Base-by-base conservation (phyloP, 2,888 invertebrate species). In the Andrena marginata region DNA sequence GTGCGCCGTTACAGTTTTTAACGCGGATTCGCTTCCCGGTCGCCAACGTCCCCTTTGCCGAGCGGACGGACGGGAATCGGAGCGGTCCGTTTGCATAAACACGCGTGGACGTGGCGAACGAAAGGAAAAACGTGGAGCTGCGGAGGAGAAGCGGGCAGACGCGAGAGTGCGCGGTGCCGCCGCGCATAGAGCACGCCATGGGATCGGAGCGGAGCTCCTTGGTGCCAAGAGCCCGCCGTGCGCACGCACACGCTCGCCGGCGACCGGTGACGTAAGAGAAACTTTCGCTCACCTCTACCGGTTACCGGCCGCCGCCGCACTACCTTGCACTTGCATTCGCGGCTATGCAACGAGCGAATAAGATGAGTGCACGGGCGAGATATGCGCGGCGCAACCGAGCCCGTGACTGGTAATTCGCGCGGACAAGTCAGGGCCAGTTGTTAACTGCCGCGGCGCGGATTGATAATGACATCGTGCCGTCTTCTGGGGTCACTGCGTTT, bases 291-390 rank as follows among this genome's bases (percentile, higher is more conserved):
- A 88, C 86, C 86, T 85, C 89, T 86, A 86, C 78, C 85, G 85
- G 67, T 81, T 82, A 79, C 64, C 75, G 76, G 42, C 42, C 20
- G 79, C 85, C 74, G 85, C 81, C 69, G 78, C 84, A 87, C 88
- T 87, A 91, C 91, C 91, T 92, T 92, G 92, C 91, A 92, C 92
- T 92, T 92, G 90, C 89, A 86, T 84, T 81, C 77, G 82, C 86
- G 80, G 76, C 82, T 82, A 77, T 81, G 85, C 80, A 82, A 83
- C 83, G 73, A 77, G 71, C 78, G 79, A 81, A 65, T 68, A 77
- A 84, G 85, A 85, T 78, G 85, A 85, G 84, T 65, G 75, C 84
- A 67, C 84, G 67, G 42, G 65, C 42, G 73, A 85, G 85, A 82
- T 85, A 84, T 81, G 84, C 84, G 69, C 77, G 65, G 85, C 56